These are phyloP conservation scores for Glaucopsyche alexis DNA, from an alignment of 2,888 invertebrate species.

Conservation along the genomic window DNA sequence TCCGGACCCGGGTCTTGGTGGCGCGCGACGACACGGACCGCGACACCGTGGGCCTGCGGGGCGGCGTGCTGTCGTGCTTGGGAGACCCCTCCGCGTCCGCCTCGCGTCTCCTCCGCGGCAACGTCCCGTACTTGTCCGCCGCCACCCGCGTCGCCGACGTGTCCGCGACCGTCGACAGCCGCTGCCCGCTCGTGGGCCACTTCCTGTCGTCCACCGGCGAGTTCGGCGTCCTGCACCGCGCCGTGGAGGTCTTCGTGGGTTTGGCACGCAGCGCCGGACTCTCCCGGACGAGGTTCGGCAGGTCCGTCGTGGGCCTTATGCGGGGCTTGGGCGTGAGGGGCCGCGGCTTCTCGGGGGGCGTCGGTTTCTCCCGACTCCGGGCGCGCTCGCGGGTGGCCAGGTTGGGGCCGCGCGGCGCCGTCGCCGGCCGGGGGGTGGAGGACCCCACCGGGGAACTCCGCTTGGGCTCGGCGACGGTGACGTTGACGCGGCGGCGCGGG, in stretches of 20 bases:
- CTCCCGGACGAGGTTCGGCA: constrained; percentile 75
- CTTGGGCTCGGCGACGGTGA: constrained; percentile 77
- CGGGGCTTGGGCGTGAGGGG: constrained; percentile 72
- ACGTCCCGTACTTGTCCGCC: constrained; percentile 87
- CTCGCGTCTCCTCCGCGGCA: constrained; percentile 86
- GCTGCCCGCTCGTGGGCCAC: constrained; percentile 81
- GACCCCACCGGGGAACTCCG: constrained; percentile 75
- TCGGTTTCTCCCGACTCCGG: constrained; percentile 80
- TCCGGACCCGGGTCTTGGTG: constrained; percentile 77
- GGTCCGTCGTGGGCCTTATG: constrained; percentile 72
- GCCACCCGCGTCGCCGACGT: constrained; percentile 67
- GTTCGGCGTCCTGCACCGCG: constrained; percentile 81
- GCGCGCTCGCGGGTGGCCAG: constrained; percentile 79
- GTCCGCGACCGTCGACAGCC: constrained; percentile 59
- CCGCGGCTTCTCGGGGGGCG: constrained; percentile 70
- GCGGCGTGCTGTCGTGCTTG: constrained; percentile 63
- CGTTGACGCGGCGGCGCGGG: constrained; percentile 79
- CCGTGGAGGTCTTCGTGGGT: constrained; percentile 78
- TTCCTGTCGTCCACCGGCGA: constrained; percentile 85
- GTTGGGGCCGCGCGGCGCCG: constrained; percentile 72
- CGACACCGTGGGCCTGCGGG: constrained; percentile 64
- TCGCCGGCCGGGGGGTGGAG: constrained; percentile 74
- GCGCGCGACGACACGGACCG: constrained; percentile 66
- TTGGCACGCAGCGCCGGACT: constrained; percentile 70
- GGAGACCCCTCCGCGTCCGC: constrained; percentile 81